Evolutionary conservation across 2,113 vertebrate genomes (phyloP).

Genomic region (Charina bottae): DNA sequence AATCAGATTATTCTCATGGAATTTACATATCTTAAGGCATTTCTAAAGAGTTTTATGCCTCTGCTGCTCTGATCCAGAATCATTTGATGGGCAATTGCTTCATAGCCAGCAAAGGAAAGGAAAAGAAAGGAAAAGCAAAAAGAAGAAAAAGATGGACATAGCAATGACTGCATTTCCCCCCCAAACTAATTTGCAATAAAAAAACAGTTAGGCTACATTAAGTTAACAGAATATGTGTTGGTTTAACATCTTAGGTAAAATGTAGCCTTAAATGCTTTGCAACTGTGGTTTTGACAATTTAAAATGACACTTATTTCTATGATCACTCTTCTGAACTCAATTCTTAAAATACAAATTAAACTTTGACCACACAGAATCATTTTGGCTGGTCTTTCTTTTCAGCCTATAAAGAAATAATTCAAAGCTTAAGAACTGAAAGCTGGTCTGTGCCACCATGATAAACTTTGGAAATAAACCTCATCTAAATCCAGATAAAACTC

Average conservation of each 20-base stretch:
- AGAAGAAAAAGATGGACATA: background rate
- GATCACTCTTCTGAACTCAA: background rate
- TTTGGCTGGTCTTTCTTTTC: background rate
- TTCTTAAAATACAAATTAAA: background rate
- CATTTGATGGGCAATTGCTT: constrained; percentile 46
- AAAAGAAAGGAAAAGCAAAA: background rate
- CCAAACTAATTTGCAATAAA: background rate
- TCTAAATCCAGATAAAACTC: background rate
- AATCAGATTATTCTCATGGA: constrained; percentile 9
- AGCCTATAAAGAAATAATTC: background rate
- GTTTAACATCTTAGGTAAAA: background rate
- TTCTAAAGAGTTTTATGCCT: constrained; percentile 4
- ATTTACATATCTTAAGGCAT: constrained; percentile 3
- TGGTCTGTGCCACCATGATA: background rate
- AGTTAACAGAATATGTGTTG: background rate
- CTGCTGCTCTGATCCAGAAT: constrained; percentile 28
- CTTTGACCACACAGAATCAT: background rate
- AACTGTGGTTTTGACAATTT: background rate
- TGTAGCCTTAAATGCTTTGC: background rate
- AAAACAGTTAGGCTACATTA: background rate
- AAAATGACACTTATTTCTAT: background rate
- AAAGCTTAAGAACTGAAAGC: background rate
- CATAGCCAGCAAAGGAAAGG: constrained; percentile 14
- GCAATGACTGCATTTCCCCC: background rate
- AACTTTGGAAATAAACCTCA: background rate